A percentile compares a stretch with the other conserved stretches of the same genome.
These are phyloP conservation scores for Cladorhizidae sp. DNA, from an alignment of 37 sponge, comb jelly and placozoan genomes.

Conservation along the genomic window DNA sequence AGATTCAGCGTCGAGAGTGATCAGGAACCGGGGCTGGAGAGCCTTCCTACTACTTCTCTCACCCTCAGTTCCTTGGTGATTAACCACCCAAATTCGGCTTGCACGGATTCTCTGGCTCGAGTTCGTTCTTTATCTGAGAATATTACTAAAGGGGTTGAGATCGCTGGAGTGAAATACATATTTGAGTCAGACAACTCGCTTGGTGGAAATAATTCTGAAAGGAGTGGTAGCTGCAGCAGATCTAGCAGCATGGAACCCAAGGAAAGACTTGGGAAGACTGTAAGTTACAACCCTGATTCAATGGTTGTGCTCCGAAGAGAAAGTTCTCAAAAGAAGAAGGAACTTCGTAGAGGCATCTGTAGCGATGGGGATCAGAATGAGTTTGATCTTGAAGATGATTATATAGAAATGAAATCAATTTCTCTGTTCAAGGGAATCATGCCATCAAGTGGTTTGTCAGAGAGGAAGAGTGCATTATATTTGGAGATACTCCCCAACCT, in stretches of 20 bases:
- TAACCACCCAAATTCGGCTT: too few relatives aligned
- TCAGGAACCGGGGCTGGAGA: neutral
- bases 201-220: too few relatives aligned
- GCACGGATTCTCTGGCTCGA: too few relatives aligned
- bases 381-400: constrained; percentile 11
- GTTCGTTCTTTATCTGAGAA: too few relatives aligned
- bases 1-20: neutral
- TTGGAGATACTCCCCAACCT: constrained; percentile 16
- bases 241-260: neutral
- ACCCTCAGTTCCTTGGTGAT: too few relatives aligned
- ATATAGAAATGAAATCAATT: constrained; percentile 39
- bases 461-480: constrained; percentile 2
- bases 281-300: constrained; percentile 15
- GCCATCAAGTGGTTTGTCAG: neutral
- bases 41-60: neutral
- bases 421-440: neutral
- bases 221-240: neutral
- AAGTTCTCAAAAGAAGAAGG: constrained; percentile 30
- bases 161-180: too few relatives aligned
- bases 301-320: neutral
- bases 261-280: constrained; percentile 8
- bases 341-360: constrained; percentile 28
- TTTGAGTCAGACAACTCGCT: too few relatives aligned
- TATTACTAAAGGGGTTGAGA: too few relatives aligned
- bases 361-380: constrained; percentile 32